Evolutionary conservation across 30 jellyfish, hydroid and myxozoan species (phyloP).

Genomic region (Aurelia sp.): DNA sequence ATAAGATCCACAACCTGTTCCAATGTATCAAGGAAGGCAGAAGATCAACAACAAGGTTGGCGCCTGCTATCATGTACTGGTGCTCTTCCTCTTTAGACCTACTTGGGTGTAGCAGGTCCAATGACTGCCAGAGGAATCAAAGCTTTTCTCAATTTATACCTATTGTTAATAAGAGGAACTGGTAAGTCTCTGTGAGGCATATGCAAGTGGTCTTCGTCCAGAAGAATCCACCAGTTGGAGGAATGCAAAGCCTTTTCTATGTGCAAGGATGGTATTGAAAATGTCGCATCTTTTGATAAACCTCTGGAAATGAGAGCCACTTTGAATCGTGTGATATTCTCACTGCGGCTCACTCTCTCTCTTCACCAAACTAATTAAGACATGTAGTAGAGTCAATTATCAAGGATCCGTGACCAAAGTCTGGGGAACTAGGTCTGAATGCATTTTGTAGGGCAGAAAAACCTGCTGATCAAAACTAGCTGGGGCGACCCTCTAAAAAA

Average conservation of each 20-base stretch:
- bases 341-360: too few relatives aligned
- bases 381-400: too few relatives aligned
- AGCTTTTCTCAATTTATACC: constrained; percentile 52
- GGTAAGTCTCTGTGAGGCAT: constrained; percentile 43
- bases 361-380: too few relatives aligned
- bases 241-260: constrained; percentile 50
- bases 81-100: constrained; percentile 48
- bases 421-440: too few relatives aligned
- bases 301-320: too few relatives aligned
- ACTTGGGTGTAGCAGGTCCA: constrained; percentile 46
- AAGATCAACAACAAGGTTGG: constrained; percentile 33
- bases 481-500: constrained; percentile 30
- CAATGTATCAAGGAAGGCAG: constrained; percentile 56
- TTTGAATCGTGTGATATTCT: too few relatives aligned
- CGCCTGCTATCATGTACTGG: constrained; percentile 66
- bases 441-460: too few relatives aligned
- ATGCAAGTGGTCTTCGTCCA: constrained; percentile 57
- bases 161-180: constrained; percentile 65
- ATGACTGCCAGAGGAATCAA: constrained; percentile 34
- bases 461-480: constrained; percentile 61
- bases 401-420: too few relatives aligned
- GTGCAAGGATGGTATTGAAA: constrained; percentile 10
- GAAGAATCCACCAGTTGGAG: constrained; percentile 21
- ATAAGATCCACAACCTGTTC: constrained; percentile 65
- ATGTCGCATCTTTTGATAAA: constrained; percentile 22